Evolutionary conservation across 2,888 invertebrate species (phyloP).

Genomic region (Nemotelus pantherinus): DNA sequence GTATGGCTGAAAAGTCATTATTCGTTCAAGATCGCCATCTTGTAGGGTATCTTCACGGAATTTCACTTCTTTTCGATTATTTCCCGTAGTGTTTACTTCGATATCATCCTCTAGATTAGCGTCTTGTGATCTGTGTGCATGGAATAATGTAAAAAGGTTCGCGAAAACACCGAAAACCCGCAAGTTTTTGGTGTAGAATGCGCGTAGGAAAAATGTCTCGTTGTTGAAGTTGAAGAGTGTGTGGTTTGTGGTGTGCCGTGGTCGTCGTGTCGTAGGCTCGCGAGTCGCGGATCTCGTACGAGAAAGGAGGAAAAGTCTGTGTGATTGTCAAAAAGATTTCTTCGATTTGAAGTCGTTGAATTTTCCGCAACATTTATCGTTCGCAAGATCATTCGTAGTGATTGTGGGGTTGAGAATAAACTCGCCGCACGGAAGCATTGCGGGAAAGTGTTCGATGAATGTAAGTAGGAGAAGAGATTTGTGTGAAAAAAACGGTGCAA

Average conservation of each 20-base stretch:
- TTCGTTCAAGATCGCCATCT: slow-evolving; percentile 51
- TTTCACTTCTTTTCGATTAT: slow-evolving; percentile 26
- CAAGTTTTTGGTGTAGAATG: slow-evolving; percentile 38
- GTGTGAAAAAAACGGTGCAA: slow-evolving; percentile 19
- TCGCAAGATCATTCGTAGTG: not conserved
- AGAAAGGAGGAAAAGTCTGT: slow-evolving; percentile 31
- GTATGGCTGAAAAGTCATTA: slow-evolving; percentile 46
- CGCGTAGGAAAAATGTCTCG: slow-evolving; percentile 39
- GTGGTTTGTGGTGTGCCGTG: not conserved
- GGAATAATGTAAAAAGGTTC: slow-evolving; percentile 31
- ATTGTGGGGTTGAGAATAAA: slow-evolving; percentile 11
- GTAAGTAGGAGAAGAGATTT: slow-evolving; percentile 21
- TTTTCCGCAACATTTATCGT: too few species aligned
- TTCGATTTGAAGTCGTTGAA: not conserved
- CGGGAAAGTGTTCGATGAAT: slow-evolving; percentile 34
- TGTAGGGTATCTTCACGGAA: slow-evolving; percentile 44
- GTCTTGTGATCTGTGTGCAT: slow-evolving; percentile 6
- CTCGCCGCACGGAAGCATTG: slow-evolving; percentile 27
- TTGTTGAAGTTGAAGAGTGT: slow-evolving; percentile 19
- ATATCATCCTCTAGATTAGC: slow-evolving; percentile 10
- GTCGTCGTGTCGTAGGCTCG: slow-evolving; percentile 25
- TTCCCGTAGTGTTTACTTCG: slow-evolving; percentile 9
- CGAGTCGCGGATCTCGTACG: not conserved
- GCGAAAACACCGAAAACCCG: slow-evolving; percentile 28
- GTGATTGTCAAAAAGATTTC: slow-evolving; percentile 41